Conservation (phyloP, 2,113 vertebrate genomes). For the Piaya cayana region DNA sequence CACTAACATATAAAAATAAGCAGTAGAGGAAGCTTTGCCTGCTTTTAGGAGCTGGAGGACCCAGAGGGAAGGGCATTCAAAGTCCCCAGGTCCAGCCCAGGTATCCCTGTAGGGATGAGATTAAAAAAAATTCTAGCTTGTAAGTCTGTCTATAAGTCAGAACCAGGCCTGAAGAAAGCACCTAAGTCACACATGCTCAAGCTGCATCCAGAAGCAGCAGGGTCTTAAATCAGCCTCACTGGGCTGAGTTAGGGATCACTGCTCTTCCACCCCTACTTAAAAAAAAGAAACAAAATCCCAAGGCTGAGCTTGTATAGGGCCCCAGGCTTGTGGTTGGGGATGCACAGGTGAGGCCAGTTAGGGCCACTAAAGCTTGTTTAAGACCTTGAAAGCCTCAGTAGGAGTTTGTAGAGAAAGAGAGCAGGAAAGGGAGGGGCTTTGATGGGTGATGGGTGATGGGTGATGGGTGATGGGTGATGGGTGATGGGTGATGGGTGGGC, state of each 20-base stretch:
- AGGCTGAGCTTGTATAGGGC: background rate
- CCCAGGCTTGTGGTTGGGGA: background rate
- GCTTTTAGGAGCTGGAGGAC: background rate
- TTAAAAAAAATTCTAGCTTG: fast-evolving
- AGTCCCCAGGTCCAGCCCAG: background rate
- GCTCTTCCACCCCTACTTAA: fast-evolving
- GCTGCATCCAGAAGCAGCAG: background rate
- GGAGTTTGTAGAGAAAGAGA: fast-evolving
- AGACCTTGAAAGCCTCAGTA: fast-evolving
- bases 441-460: too few species aligned
- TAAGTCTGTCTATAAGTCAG: background rate
- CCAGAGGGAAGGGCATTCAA: fast-evolving
- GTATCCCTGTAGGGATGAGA: fast-evolving
- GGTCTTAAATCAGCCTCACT: fast-evolving
- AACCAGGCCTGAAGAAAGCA: fast-evolving
- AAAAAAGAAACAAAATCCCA: fast-evolving
- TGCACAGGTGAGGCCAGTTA: background rate
- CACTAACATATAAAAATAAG: fast-evolving
- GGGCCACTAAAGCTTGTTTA: background rate
- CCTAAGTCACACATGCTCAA: fast-evolving
- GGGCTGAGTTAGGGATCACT: fast-evolving
- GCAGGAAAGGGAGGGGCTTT: fast-evolving
- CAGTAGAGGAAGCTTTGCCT: background rate
- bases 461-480: too few species aligned
- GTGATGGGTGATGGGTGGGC: too few species aligned